A percentile compares a stretch with the other conserved stretches of the same genome.
phyloP scores from a whole-genome alignment of 2,113 vertebrate species.

The Bungarus multicinctus region DNA sequence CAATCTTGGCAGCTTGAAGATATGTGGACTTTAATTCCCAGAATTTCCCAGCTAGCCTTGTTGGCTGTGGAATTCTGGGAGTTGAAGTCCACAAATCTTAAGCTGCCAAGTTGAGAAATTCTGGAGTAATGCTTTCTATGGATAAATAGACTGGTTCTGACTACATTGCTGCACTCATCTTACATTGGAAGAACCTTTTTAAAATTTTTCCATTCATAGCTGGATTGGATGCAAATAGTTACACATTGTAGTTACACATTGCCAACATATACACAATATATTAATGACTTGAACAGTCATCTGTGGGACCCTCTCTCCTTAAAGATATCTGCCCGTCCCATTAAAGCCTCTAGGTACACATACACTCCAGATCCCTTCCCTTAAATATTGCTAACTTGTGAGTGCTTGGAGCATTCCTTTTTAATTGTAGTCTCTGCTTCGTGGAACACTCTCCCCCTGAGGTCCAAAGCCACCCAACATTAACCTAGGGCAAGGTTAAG shows the following conservation, averaged over 20 bases:
- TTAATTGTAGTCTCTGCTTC: background rate
- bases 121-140: background rate
- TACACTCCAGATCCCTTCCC: background rate
- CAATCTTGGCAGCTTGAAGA: no score
- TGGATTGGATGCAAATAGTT: background rate
- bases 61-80: no score
- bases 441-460: background rate
- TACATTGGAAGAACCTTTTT: background rate
- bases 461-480: background rate
- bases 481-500: background rate
- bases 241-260: background rate
- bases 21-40: no score
- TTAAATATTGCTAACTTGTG: background rate
- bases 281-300: background rate
- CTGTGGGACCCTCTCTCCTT: background rate
- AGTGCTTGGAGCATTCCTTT: background rate
- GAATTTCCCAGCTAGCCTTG: no score
- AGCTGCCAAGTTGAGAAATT: no score
- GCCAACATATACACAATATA: background rate
- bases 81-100: no score
- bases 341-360: background rate
- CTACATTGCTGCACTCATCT: background rate
- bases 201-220: background rate
- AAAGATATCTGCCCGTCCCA: background rate
- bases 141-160: background rate